Conservation (phyloP, 2,113 vertebrate species). For the Saccopteryx leptura region DNA sequence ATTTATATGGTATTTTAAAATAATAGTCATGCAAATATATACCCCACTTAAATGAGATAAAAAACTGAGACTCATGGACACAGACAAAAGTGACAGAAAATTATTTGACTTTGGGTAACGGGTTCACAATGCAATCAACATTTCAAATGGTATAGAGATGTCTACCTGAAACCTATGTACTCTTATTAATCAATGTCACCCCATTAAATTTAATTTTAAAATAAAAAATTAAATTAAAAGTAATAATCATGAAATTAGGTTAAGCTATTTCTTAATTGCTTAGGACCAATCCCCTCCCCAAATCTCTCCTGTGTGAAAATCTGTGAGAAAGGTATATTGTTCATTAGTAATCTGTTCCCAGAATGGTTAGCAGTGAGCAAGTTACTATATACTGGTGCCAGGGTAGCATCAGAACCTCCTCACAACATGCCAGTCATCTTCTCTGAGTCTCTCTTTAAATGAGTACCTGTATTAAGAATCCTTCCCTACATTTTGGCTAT, state of each 20-base stretch:
- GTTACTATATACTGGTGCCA: not conserved
- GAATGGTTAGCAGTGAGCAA: conserved; percentile 38
- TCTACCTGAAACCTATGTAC: no score
- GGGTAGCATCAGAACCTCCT: not conserved
- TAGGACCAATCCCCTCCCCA: not conserved
- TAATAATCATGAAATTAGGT: conserved; percentile 51
- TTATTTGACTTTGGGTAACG: no score
- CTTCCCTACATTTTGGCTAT: not conserved
- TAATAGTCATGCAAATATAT: conserved; percentile 38
- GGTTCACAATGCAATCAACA: no score
- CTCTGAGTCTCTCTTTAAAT: conserved; percentile 27
- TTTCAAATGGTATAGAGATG: no score
- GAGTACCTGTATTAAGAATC: not conserved
- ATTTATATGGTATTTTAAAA: conserved; percentile 44
- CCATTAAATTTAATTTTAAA: no score
- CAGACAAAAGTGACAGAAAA: no score
- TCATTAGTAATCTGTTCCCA: conserved; percentile 32
- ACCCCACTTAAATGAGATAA: no score
- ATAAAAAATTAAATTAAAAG: not conserved
- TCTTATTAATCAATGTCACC: no score
- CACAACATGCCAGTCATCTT: not conserved
- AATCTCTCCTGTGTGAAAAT: not conserved
- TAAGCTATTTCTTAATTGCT: not conserved
- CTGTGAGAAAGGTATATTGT: not conserved
- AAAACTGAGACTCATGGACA: no score